Percentiles rank a stretch among this genome's conserved stretches.
phyloP scores from a whole-genome alignment of 1,140 invertebrate species.

The Formica exsecta region DNA sequence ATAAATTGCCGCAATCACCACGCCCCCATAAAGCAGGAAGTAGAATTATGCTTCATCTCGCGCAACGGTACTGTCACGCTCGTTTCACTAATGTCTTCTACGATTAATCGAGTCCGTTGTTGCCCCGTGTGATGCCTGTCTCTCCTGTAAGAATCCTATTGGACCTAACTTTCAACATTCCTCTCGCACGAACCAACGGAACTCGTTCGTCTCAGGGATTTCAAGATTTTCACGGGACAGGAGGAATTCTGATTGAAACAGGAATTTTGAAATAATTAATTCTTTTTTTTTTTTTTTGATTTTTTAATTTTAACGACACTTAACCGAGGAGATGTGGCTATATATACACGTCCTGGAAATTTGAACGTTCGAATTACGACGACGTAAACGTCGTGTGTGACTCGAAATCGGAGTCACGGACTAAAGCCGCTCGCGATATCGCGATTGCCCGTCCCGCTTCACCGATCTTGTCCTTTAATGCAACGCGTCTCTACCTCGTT shows the following conservation, averaged over 20 bases:
- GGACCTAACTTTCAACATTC: constrained; percentile 34
- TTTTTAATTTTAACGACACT: constrained; percentile 1
- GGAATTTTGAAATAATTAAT: background rate
- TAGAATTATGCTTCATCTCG: constrained; percentile 65
- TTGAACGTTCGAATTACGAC: background rate
- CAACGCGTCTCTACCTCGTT: constrained; percentile 41
- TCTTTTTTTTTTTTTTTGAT: no score
- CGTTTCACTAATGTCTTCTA: constrained; percentile 68
- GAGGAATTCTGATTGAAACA: background rate
- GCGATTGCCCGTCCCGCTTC: constrained; percentile 41
- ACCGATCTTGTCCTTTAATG: constrained; percentile 51
- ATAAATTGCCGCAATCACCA: constrained; percentile 62
- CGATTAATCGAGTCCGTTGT: constrained; percentile 65
- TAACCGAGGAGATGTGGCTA: background rate
- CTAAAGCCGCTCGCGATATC: constrained; percentile 30
- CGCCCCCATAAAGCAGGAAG: constrained; percentile 56
- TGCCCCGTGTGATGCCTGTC: constrained; percentile 25
- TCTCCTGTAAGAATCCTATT: background rate
- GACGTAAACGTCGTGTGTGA: background rate
- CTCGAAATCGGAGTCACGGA: constrained; percentile 35
- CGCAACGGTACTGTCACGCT: constrained; percentile 62
- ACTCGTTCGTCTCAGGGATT: background rate
- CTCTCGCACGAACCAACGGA: background rate
- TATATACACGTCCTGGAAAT: background rate
- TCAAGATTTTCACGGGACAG: background rate